A percentile compares a stretch with the other conserved stretches of the same genome.
Evolutionary conservation across 1,140 invertebrate species (phyloP).

Genomic region (Papilio polyxenes): DNA sequence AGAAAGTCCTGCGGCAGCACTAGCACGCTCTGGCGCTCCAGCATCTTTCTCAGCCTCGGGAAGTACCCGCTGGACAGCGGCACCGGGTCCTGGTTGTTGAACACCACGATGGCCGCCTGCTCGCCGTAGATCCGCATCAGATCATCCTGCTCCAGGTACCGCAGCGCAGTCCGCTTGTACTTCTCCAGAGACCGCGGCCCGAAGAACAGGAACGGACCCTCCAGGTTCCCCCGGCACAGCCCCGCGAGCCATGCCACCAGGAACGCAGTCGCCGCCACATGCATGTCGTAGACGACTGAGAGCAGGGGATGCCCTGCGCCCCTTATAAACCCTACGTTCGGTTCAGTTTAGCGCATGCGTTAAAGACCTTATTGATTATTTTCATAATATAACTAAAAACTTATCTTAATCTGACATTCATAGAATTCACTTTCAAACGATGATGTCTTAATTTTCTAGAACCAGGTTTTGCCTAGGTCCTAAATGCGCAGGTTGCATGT

Average conservation of each 20-base stretch:
- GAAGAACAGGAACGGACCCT: constrained; percentile 82
- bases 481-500: constrained; percentile 28
- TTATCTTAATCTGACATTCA: background rate
- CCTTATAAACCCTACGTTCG: background rate
- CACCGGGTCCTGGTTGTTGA: constrained; percentile 77
- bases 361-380: constrained; percentile 10
- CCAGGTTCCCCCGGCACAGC: constrained; percentile 63
- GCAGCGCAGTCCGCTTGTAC: constrained; percentile 76
- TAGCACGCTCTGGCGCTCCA: constrained; percentile 75
- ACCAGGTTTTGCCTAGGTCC: background rate
- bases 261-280: constrained; percentile 22
- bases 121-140: constrained; percentile 74
- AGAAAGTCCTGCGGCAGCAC: constrained; percentile 80
- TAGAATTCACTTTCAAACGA: background rate
- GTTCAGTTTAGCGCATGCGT: constrained; percentile 1
- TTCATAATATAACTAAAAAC: background rate
- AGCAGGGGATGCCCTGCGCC: background rate
- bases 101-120: constrained; percentile 75
- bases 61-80: constrained; percentile 73
- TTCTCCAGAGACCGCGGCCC: constrained; percentile 77
- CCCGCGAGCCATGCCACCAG: constrained; percentile 40
- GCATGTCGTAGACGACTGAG: constrained; percentile 40
- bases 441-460: constrained; percentile 26
- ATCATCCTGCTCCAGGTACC: constrained; percentile 74
- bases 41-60: constrained; percentile 74